Evolutionary conservation across 2,113 vertebrate genomes (phyloP), one percentile per base, ranked within the genome.

Genomic region (Clarias batrachus): DNA sequence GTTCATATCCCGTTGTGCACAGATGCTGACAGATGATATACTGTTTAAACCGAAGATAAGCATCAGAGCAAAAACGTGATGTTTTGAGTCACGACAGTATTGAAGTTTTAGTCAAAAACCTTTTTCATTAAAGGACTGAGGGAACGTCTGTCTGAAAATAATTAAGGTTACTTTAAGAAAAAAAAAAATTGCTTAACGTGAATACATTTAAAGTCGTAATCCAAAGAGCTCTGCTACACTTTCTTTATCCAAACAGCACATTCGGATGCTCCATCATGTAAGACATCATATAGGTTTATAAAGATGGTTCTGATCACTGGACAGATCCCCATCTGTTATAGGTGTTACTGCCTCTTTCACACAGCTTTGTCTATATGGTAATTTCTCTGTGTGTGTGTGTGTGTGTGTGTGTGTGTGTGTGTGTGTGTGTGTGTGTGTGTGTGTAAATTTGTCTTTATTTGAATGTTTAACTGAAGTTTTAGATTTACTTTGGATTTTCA

Each of bases 61-160:
- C 60, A 70, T 86, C 65, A 59, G 54, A 73, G 68, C 13, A 59
- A 65, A 73, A 48, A 73, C 16, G 19, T 33, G 21, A 74, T 63
- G 70, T 62, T 16, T 85, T 25, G 17, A 65, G 60, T 56, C 74
- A 79, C 62, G 62, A 30, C 41, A 82, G 81, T 54, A 54, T 11
- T 57, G 16, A 57, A 59, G 76, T 30, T 79, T 16, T 2, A 30
- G 54, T 30, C 76, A 27, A 79, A 79, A 59, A 2, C 48, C 2
- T 5, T 57, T 56, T 57, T 27, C 16, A 57, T 57, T 30, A 79
- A 10, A 76, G 87, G 89, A 90, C 89, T 86, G 92, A 73, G 79
- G 90, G 90, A 90, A 91, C 91, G 91, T 93, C 92, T 93, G 93
- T 92, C 90, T 93, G 85, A 85, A 91, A 91, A 93, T 91, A 91